A percentile compares a stretch with the other conserved stretches of the same genome.
Evolutionary conservation across 2,797 vertebrate species (phyloP).

Genomic region (Sphenopsis melanotis): DNA sequence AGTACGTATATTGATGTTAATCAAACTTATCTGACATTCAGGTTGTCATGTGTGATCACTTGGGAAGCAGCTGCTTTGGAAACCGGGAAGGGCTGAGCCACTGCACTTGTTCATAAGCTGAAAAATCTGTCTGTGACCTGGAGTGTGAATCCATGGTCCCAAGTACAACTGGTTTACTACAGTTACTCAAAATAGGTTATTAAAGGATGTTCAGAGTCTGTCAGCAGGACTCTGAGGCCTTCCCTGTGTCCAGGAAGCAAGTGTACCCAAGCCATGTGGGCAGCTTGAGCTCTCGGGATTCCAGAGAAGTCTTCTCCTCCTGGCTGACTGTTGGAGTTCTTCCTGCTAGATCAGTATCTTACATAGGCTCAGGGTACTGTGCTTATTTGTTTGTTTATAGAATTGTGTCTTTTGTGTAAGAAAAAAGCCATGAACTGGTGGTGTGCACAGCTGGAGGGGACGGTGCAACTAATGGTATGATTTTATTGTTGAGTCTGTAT

Average conservation of each 20-base stretch:
- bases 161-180: not conserved
- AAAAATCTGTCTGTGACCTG: not conserved
- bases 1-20: not conserved
- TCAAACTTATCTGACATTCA: not conserved
- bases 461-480: not conserved
- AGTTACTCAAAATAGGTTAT: not conserved
- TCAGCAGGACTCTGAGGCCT: not conserved
- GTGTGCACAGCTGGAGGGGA: not conserved
- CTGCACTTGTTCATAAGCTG: not conserved
- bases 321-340: not conserved
- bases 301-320: not conserved
- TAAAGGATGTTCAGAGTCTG: rapidly evolving
- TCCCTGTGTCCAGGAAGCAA: not conserved
- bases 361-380: rapidly evolving
- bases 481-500: not conserved
- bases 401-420: not conserved
- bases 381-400: not conserved
- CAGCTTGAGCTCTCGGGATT: not conserved
- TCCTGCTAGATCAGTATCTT: not conserved
- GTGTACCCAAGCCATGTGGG: rapidly evolving
- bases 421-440: not conserved
- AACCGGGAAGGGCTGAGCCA: not conserved
- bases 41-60: not conserved
- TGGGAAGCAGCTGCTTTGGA: not conserved
- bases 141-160: not conserved